phyloP scores from a whole-genome alignment of 92 coral and sea anemone genomes.

The Muricea muricata region DNA sequence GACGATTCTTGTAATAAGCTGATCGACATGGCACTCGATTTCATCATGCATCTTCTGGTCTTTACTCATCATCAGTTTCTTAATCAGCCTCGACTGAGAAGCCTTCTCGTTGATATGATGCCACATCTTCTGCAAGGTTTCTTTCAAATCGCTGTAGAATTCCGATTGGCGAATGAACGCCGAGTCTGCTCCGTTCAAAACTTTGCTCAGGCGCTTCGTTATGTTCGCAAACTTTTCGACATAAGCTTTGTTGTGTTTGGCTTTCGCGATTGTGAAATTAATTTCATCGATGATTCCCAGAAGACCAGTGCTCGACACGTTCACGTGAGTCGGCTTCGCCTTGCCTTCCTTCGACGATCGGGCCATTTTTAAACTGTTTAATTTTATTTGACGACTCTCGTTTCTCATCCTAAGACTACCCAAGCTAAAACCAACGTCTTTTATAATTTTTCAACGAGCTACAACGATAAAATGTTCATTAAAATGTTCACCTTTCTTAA shows the following conservation, averaged over 20 bases:
- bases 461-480: constrained; percentile 7
- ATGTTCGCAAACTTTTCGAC: constrained; percentile 79
- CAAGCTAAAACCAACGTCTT: neutral
- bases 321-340: constrained; percentile 21
- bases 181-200: constrained; percentile 88
- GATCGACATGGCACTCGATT: constrained; percentile 82
- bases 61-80: constrained; percentile 82
- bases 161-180: constrained; percentile 87
- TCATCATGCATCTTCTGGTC: constrained; percentile 83
- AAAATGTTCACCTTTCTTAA: constrained; percentile 50
- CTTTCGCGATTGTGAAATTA: constrained; percentile 86
- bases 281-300: constrained; percentile 79
- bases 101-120: constrained; percentile 75
- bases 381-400: constrained; percentile 9
- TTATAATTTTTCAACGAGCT: neutral
- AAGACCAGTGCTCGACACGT: constrained; percentile 18
- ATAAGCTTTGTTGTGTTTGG: constrained; percentile 87
- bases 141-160: constrained; percentile 90
- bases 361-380: constrained; percentile 14
- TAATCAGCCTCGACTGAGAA: constrained; percentile 77
- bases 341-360: constrained; percentile 6
- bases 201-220: constrained; percentile 84
- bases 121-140: constrained; percentile 80
- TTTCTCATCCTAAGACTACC: constrained; percentile 27
- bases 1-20: constrained; percentile 85